Conservation (phyloP, 2,888 invertebrate species). For the Cataglyphis rosenhaueri region DNA sequence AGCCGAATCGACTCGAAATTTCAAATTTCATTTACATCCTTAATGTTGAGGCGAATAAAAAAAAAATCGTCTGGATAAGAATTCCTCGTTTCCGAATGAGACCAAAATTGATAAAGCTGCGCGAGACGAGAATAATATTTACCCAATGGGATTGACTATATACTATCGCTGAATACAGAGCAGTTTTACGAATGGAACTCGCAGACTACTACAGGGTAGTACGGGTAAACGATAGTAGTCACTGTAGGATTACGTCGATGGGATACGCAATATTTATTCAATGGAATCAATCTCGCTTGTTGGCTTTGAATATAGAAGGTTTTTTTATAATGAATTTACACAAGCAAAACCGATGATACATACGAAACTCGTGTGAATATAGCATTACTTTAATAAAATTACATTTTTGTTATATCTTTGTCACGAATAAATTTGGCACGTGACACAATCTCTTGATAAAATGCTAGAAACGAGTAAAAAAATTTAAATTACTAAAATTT, state of each 20-base stretch:
- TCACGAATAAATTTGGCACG: neutral
- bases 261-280: conserved; percentile 44
- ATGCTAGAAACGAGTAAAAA: neutral
- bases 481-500: too few relatives aligned
- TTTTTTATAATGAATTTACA: conserved; percentile 14
- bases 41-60: conserved; percentile 21
- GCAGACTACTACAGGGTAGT: conserved; percentile 16
- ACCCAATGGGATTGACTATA: conserved; percentile 41
- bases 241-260: conserved; percentile 40
- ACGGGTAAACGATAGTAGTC: conserved; percentile 42
- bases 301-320: conserved; percentile 4
- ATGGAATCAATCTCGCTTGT: conserved; percentile 31
- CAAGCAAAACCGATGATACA: neutral
- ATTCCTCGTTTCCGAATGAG: conserved; percentile 24
- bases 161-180: conserved; percentile 30
- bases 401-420: neutral
- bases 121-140: conserved; percentile 42
- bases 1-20: neutral
- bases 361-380: neutral
- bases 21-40: conserved; percentile 41
- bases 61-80: conserved; percentile 24
- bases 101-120: conserved; percentile 17
- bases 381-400: neutral
- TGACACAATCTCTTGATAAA: neutral
- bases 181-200: conserved; percentile 42